These are phyloP conservation scores for Tetragnatha montana DNA, from an alignment of 2,888 invertebrate species.

Conservation along the genomic window DNA sequence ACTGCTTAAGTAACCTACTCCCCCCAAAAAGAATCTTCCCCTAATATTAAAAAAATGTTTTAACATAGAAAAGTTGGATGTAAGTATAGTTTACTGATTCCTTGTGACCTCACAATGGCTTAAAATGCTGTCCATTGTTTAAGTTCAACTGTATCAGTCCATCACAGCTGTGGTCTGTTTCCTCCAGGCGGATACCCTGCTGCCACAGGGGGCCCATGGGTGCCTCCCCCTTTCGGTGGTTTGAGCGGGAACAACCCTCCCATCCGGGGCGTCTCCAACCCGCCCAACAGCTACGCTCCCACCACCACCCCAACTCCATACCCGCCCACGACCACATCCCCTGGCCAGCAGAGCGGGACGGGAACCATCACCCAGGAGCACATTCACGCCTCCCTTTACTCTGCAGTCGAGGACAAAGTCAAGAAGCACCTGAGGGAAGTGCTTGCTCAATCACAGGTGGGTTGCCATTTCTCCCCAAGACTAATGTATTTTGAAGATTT, in stretches of 20 bases:
- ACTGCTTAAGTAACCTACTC: too few species aligned
- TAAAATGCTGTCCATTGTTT: too few species aligned
- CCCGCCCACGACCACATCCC: slow-evolving; percentile 72
- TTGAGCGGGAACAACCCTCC: slow-evolving; percentile 50
- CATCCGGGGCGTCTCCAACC: not conserved
- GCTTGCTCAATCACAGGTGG: slow-evolving; percentile 87
- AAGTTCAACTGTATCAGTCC: not conserved
- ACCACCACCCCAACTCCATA: slow-evolving; percentile 65
- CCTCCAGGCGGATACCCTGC: slow-evolving; percentile 53
- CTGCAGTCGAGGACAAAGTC: slow-evolving; percentile 96
- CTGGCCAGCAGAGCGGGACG: slow-evolving; percentile 73
- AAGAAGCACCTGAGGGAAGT: slow-evolving; percentile 90
- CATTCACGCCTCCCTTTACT: slow-evolving; percentile 92
- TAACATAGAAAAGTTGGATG: too few species aligned
- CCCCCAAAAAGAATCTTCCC: too few species aligned
- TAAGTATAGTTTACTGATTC: too few species aligned
- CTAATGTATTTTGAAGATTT: too few species aligned
- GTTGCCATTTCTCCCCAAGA: not conserved
- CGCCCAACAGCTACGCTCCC: slow-evolving; percentile 66
- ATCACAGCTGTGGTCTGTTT: not conserved
- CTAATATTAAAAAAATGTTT: not conserved
- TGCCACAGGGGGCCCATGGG: slow-evolving; percentile 24
- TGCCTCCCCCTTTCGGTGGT: slow-evolving; percentile 27
- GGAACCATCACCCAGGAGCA: slow-evolving; percentile 97
- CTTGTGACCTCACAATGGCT: too few species aligned